Base-by-base conservation (phyloP, 2,797 vertebrate species). In the Alectoris magna region DNA sequence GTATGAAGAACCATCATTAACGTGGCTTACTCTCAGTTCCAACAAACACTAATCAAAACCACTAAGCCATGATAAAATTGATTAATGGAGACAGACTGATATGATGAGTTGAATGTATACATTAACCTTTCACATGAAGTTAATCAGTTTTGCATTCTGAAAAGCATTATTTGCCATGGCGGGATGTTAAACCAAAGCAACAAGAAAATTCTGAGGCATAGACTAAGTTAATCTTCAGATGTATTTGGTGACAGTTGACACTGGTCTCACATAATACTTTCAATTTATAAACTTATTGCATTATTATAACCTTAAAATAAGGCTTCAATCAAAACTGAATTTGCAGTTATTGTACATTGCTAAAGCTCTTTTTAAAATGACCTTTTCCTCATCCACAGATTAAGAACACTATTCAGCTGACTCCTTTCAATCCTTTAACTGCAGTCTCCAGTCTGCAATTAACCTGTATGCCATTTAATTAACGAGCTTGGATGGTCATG, bases 391-490 rank as follows among this genome's bases (percentile, higher is more conserved):
- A 41, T 82, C 41, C 9, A 8, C 22, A 75, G 53, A 63, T 8
- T 34, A 75, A 88, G 44, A 90, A 22, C 6, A 41, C 62, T 58
- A 67, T 93, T 87, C 34, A 77, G 14, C 29, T 67, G 59, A 89
- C 82, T 86, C 36, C 34, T 84, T 92, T 91, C 83, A 82, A 69
- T 87, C 79, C 85, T 90, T 74, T 82, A 58, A 81, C 82, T 84
- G 19, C 34, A 44, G 31, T 88, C 81, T 90, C 88, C 77, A 84
- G 83, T 73, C 88, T 77, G 83, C 90, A 96, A 97, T 96, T 97
- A 96, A 95, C 84, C 67, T 93, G 44, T 58, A 55, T 68, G 89
- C 51, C 89, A 93, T 91, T 92, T 95, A 97, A 92, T 93, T 96
- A 84, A 22, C 62, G 84, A 93, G 34, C 63, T 43, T 84, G 84